Percentiles rank a stretch among this genome's conserved stretches.
phyloP scores from a whole-genome alignment of 2,888 invertebrate genomes.

The Leptopterna dolabrata region DNA sequence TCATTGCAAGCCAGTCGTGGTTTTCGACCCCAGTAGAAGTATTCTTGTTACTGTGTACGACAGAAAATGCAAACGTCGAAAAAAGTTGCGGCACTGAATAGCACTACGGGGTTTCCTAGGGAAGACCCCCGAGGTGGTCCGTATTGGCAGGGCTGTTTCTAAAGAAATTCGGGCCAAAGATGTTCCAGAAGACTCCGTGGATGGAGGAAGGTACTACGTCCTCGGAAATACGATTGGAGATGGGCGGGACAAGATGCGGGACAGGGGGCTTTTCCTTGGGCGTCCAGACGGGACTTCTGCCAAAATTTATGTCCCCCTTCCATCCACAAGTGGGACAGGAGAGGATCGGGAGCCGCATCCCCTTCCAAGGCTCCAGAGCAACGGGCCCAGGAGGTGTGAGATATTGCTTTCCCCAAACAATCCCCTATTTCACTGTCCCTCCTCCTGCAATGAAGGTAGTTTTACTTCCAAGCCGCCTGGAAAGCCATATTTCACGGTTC shows the following conservation, averaged over 20 bases:
- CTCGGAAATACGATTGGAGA: background rate
- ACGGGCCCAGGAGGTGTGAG: conserved; percentile 13
- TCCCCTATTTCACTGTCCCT: conserved; percentile 12
- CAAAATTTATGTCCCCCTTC: conserved; percentile 13
- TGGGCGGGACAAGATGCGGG: background rate
- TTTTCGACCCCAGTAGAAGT: no score
- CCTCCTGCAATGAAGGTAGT: background rate
- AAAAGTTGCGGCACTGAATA: no score
- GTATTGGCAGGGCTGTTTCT: background rate
- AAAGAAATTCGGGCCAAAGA: background rate
- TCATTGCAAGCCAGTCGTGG: no score
- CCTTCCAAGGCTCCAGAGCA: background rate
- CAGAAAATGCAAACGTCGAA: no score
- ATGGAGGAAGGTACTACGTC: background rate
- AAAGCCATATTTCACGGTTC: background rate
- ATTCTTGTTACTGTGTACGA: no score
- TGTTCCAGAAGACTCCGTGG: background rate
- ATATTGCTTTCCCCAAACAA: conserved; percentile 15
- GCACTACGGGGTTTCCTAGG: no score
- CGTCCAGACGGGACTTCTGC: conserved; percentile 13
- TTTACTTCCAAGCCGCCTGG: background rate
- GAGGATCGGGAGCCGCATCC: background rate
- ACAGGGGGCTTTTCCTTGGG: background rate
- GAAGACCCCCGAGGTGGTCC: background rate
- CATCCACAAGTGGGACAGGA: background rate